Evolutionary conservation across 1,140 invertebrate genomes (phyloP).

Genomic region (Cherax destructor): DNA sequence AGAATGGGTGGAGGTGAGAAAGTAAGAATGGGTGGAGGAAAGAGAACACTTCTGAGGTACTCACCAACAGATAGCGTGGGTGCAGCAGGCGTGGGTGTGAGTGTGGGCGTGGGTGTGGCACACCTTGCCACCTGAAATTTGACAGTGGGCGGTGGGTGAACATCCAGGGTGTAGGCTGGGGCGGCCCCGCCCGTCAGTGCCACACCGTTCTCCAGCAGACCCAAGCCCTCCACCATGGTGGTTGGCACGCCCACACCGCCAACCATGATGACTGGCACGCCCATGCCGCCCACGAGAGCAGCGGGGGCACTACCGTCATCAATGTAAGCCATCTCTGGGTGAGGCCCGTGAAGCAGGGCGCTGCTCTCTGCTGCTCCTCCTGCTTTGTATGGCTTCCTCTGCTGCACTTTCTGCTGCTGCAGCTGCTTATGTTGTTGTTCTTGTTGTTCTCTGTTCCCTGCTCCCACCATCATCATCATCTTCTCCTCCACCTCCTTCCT

Average conservation of each 20-base stretch:
- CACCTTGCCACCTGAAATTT: background rate
- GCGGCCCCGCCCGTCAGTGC: background rate
- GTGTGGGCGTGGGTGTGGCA: background rate
- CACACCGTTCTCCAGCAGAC: background rate
- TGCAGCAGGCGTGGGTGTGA: background rate
- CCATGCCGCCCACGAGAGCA: background rate
- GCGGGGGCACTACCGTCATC: background rate
- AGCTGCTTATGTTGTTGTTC: no score
- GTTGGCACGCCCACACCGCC: background rate
- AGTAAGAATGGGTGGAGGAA: no score
- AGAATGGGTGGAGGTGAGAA: no score
- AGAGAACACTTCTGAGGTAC: background rate
- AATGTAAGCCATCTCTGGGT: slow-evolving; percentile 25
- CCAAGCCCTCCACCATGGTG: background rate
- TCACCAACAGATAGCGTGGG: background rate
- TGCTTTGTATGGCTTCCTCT: background rate
- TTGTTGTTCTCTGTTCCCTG: no score
- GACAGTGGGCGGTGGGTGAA: no score
- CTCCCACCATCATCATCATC: no score
- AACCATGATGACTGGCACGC: background rate
- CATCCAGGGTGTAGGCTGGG: background rate
- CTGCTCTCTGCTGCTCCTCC: background rate
- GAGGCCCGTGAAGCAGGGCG: background rate
- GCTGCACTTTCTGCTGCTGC: no score
- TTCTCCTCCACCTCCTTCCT: no score